Evolutionary conservation across 2,888 invertebrate species (phyloP), one percentile per base, ranked within the genome.

Genomic region (Anthrax anthrax): DNA sequence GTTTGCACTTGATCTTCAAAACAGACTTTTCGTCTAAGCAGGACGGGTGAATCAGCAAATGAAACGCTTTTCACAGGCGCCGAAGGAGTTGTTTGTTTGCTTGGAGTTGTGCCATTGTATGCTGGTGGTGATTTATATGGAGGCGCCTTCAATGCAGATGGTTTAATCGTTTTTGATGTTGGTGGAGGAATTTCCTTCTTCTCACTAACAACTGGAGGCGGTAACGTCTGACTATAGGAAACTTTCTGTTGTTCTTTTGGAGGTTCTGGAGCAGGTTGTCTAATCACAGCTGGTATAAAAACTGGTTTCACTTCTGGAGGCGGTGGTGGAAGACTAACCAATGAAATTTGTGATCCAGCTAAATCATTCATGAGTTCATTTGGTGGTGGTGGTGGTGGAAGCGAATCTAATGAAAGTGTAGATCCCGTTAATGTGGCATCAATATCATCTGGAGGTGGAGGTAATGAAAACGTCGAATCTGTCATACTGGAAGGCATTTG

Each of bases 311-410:
- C 71, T 54, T 71, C 73, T 14, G 76, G 74, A 2, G 85, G 85
- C 1, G 84, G 84, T 10, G 84, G 86, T 9, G 86, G 86, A 37
- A 85, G 65, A 39, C 83, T 84, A 56, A 74, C 75, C 49, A 80
- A 60, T 41, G 78, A 79, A 29, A 84, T 65, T 58, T 81, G 81
- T 8, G 85, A 84, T 5, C 83, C 84, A 13, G 76, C 63, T 9
- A 68, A 60, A 42, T 65, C 63, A 38, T 47, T 48, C 45, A 57
- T 56, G 18, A 70, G 70, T 6, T 59, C 60, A 19, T 57, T 54
- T 36, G 80, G 80, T 37, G 81, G 80, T 41, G 76, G 83, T 1
- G 86, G 87, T 16, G 85, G 86, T 0, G 84, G 85, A 49, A 86
- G 65, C n/a, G 84, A 85, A 56, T 87, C 86, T 37, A 86, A 64